Percentiles rank a stretch among this genome's conserved stretches.
These are phyloP conservation scores for Triplophysa rosa DNA, from an alignment of 2,113 vertebrate genomes.

Conservation along the genomic window DNA sequence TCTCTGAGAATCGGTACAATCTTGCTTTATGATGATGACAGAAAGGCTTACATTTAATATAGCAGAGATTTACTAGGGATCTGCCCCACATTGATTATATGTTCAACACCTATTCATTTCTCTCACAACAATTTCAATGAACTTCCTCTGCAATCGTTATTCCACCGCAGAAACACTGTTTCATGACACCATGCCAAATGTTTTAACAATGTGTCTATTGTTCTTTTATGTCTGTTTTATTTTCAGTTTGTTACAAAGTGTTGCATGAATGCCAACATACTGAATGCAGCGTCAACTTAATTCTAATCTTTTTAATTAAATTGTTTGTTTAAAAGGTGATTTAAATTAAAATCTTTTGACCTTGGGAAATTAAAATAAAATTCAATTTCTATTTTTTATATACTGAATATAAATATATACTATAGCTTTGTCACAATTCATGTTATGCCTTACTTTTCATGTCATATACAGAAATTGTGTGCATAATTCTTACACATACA, in stretches of 20 bases:
- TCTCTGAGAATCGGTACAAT: background rate
- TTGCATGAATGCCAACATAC: slow-evolving; percentile 77
- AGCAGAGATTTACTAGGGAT: slow-evolving; percentile 18
- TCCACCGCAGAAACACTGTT: background rate
- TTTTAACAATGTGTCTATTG: background rate
- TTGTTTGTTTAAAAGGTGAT: slow-evolving; percentile 40
- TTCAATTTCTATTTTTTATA: slow-evolving; percentile 52
- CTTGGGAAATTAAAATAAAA: slow-evolving; percentile 41
- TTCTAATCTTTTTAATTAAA: slow-evolving; percentile 57
- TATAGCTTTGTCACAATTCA: slow-evolving; percentile 68
- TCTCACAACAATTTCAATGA: slow-evolving; percentile 35
- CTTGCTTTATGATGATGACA: background rate
- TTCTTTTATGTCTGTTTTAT: slow-evolving; percentile 49
- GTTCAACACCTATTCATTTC: slow-evolving; percentile 38
- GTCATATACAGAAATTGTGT: slow-evolving; percentile 77
- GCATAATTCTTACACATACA: slow-evolving; percentile 58
- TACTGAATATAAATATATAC: background rate
- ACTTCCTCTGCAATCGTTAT: slow-evolving; percentile 55
- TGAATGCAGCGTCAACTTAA: slow-evolving; percentile 73
- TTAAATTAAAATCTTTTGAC: background rate
- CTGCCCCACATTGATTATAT: slow-evolving; percentile 19
- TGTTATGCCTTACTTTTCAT: slow-evolving; percentile 77
- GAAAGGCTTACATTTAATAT: background rate
- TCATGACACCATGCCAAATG: background rate
- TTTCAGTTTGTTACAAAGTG: slow-evolving; percentile 74